Conservation (phyloP, 2,113 vertebrate genomes). For the Odontesthes bonariensis region DNA sequence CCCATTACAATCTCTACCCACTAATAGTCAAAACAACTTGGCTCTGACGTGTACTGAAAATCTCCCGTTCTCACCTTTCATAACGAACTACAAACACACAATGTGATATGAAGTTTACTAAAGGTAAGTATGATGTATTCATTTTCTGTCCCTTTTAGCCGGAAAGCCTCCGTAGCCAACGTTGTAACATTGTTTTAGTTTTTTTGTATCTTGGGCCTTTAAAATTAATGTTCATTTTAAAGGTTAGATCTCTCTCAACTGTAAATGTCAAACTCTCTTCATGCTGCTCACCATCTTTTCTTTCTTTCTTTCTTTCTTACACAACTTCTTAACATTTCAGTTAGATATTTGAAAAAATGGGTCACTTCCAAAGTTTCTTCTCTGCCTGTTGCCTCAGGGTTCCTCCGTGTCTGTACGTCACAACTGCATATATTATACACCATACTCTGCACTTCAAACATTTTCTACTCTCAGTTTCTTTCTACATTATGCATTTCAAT, state of each 20-base stretch:
- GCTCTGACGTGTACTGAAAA: background rate
- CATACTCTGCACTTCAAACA: slow-evolving; percentile 42
- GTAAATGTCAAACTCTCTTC: slow-evolving; percentile 68
- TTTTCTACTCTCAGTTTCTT: slow-evolving; percentile 12
- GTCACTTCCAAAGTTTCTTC: slow-evolving; percentile 56
- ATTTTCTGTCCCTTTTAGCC: background rate
- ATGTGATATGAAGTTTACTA: background rate
- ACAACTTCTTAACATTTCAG: slow-evolving; percentile 47
- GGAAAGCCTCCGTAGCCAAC: slow-evolving; percentile 25
- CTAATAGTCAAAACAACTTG: slow-evolving; percentile 27
- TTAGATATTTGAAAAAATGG: slow-evolving; percentile 65
- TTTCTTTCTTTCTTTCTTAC: slow-evolving; percentile 18
- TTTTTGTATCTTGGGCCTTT: slow-evolving; percentile 47
- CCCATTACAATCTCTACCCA: slow-evolving; percentile 32
- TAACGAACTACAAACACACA: slow-evolving; percentile 36
- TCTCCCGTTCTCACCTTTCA: slow-evolving; percentile 25
- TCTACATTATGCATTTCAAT: slow-evolving; percentile 62
- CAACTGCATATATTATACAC: slow-evolving; percentile 64
- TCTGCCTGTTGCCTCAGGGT: slow-evolving; percentile 49
- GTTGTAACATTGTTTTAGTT: slow-evolving; percentile 42
- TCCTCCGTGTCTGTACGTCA: slow-evolving; percentile 39
- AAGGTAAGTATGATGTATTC: background rate
- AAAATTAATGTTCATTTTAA: slow-evolving; percentile 60
- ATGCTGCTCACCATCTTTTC: slow-evolving; percentile 7
- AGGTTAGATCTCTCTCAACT: slow-evolving; percentile 71